These are phyloP conservation scores for Kryptolebias marmoratus DNA, from an alignment of 2,113 vertebrate species.

Conservation along the genomic window DNA sequence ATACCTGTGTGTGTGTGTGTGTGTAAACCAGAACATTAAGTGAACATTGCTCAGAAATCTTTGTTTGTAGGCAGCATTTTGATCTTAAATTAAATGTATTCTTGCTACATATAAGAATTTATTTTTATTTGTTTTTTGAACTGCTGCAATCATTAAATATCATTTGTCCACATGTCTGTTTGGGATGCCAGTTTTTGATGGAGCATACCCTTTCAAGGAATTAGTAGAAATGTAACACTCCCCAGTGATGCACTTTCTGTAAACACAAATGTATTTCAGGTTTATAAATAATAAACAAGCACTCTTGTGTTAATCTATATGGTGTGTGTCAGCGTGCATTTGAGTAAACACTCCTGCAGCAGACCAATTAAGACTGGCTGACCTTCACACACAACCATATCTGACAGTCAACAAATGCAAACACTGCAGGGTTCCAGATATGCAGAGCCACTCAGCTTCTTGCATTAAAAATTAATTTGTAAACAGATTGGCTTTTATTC, in stretches of 20 bases:
- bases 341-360: conserved; percentile 1
- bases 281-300: conserved; percentile 12
- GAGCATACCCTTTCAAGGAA: background rate
- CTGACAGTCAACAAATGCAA: conserved; percentile 5
- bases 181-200: background rate
- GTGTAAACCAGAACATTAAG: background rate
- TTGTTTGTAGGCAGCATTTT: background rate
- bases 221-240: background rate
- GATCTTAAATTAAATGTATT: background rate
- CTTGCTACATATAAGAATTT: background rate
- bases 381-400: conserved; percentile 26
- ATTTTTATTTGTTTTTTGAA: background rate
- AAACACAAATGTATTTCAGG: background rate
- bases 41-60: background rate
- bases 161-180: background rate
- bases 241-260: background rate
- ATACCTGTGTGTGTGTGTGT: background rate
- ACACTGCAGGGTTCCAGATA: background rate
- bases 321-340: conserved; percentile 1
- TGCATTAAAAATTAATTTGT: conserved; percentile 21
- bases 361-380: conserved; percentile 36
- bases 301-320: conserved; percentile 5
- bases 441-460: conserved; percentile 1
- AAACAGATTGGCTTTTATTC: background rate
- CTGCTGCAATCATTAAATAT: background rate